Base-by-base conservation (phyloP, 1,140 invertebrate species). In the Portunus trituberculatus region DNA sequence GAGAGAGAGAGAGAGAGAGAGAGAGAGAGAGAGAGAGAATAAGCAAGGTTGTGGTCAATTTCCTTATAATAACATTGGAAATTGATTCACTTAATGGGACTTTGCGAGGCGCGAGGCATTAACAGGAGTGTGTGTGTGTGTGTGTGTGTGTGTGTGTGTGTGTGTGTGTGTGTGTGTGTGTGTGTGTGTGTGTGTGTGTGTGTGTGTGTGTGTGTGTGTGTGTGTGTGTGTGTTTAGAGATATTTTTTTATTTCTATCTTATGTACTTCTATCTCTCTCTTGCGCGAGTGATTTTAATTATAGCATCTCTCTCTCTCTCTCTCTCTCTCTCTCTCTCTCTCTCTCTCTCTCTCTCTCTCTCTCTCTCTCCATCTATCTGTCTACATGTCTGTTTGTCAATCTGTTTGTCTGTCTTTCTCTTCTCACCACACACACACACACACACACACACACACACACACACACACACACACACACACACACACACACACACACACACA, bases 1-100 rank as follows among this genome's bases (percentile, higher is more conserved):
- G 67, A 76, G 67, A 76, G 67, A 76, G 67, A 76, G 67, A 76
- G 67, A 76, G 67, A 76, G 67, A 76, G 67, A 76, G 67, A 76
- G 67, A 76, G 67, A 76, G 67, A 76, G 67, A 76, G 67, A 76
- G 67, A 76, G 67, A 76, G 67, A 76, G 67, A 76, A n/a, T 59
- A 76, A 76, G n/a, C n/a, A n/a, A n/a, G 67, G 67, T 76, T 76
- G 67, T 76, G 67, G 67, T 25, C 67, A 76, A 76, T 76, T 76
- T n/a, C 52, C 52, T n/a, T 76, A 76, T 76, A 76, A 76, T 76
- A 59, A 76, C 67, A 76, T n/a, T 59, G 67, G 67, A 76, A n/a
- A 76, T 76, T 76, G 67, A 76, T 76, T 76, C n/a, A n/a, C 67
- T 76, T 76, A n/a, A 76, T n/a, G 67, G 67, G 52, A 59, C 10